Percentiles rank a stretch among this genome's conserved stretches.
Conservation (phyloP, 2,888 invertebrate genomes). For the Poecilobothrus nobilitatus region DNA sequence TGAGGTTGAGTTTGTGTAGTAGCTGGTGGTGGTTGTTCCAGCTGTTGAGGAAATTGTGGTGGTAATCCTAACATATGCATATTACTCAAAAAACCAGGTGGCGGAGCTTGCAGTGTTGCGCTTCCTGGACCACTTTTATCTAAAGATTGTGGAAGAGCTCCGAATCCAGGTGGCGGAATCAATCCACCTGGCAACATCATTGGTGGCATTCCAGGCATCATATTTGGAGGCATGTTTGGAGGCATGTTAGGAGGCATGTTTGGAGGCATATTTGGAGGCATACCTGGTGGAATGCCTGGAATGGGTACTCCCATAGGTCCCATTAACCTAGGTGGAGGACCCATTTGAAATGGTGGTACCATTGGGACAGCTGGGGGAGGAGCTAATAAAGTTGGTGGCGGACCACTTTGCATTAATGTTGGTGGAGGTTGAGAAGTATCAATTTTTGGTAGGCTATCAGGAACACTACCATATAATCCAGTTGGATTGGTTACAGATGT, state of each 20-base stretch:
- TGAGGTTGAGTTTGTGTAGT: slow-evolving; percentile 31
- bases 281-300: slow-evolving; percentile 39
- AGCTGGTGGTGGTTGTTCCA: slow-evolving; percentile 37
- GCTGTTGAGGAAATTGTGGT: slow-evolving; percentile 28
- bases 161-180: slow-evolving; percentile 25
- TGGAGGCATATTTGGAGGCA: slow-evolving; percentile 36
- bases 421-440: slow-evolving; percentile 60
- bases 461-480: background rate
- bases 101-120: slow-evolving; percentile 25
- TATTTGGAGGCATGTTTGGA: slow-evolving; percentile 35
- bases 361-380: slow-evolving; percentile 25
- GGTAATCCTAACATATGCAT: slow-evolving; percentile 24
- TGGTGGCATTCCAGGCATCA: slow-evolving; percentile 46
- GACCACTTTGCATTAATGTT: slow-evolving; percentile 41
- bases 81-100: slow-evolving; percentile 34
- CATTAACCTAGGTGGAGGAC: slow-evolving; percentile 36
- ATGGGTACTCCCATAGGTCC: slow-evolving; percentile 30
- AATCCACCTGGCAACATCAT: slow-evolving; percentile 38
- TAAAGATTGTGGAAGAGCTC: slow-evolving; percentile 22
- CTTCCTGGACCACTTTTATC: slow-evolving; percentile 27
- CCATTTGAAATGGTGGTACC: slow-evolving; percentile 42
- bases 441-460: slow-evolving; percentile 26
- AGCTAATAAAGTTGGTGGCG: slow-evolving; percentile 23
- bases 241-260: slow-evolving; percentile 25
- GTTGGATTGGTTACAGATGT: background rate